A percentile compares a stretch with the other conserved stretches of the same genome.
phyloP scores from a whole-genome alignment of 2,113 vertebrate genomes.

The Ammospiza nelsoni region DNA sequence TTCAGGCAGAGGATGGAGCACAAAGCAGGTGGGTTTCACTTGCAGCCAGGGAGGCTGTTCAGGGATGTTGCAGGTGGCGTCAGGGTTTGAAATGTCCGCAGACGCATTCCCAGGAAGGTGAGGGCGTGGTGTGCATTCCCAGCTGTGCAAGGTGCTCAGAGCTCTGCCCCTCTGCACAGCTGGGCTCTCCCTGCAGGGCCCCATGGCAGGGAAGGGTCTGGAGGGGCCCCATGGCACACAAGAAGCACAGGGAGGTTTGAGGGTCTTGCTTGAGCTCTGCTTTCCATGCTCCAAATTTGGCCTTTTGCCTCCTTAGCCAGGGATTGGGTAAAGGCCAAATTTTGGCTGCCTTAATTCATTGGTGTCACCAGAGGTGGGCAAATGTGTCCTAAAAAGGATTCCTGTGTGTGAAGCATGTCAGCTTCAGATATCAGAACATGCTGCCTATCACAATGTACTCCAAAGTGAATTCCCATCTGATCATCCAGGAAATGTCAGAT shows the following conservation, averaged over 20 bases:
- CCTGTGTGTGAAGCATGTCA: not conserved
- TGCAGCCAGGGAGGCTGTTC: not conserved
- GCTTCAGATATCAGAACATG: not conserved
- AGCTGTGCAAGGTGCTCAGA: not conserved
- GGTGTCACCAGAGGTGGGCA: not conserved
- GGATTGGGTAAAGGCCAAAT: not conserved
- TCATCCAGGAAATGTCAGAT: not conserved
- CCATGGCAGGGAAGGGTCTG: too few species aligned
- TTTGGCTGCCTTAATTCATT: not conserved
- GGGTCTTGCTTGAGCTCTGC: not conserved
- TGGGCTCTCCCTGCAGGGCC: not conserved
- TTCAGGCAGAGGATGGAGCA: not conserved
- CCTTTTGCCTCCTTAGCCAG: not conserved
- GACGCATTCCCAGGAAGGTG: not conserved
- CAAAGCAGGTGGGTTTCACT: not conserved
- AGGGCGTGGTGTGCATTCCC: not conserved
- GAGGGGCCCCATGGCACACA: accelerated
- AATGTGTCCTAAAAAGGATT: not conserved
- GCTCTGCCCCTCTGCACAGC: not conserved
- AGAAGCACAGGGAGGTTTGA: not conserved
- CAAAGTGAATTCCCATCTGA: not conserved
- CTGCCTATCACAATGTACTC: not conserved
- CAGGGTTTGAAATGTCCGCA: not conserved
- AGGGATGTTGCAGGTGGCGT: not conserved
- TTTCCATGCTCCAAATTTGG: not conserved